Evolutionary conservation across 2,888 invertebrate species (phyloP), one percentile per base, ranked within the genome.

Genomic region (Leptothorax acervorum): DNA sequence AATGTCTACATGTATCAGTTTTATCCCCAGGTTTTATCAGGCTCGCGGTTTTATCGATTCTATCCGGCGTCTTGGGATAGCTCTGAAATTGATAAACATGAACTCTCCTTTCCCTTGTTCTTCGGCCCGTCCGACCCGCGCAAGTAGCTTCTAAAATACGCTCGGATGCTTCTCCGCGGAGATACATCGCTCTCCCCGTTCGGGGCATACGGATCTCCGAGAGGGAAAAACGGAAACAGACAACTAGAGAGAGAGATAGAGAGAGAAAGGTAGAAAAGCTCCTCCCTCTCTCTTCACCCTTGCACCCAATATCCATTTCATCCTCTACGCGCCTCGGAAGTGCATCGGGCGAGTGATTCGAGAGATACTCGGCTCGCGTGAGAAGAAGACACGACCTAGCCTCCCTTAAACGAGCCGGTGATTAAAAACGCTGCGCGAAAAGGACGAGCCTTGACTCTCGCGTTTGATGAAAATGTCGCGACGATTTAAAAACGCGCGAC

Each of bases 301-400:
- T 35, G 73, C 75, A 82, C 57, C 68, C 76, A 71, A 85, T 85
- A 83, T 85, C 76, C 85, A 85, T 85, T 51, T 85, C 76, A 76
- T 75, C 70, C 39, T 15, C 48, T n/a, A 63, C 71, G 57, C 63
- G 71, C 35, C 62, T 9, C 48, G 31, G 68, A 78, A 70, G 60
- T 31, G 70, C 53, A 42, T 71, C 39, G 35, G 48, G 83, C 62
- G 73, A 63, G 65, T 62, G 82, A 68, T 68, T 84, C 73, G 74
- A 73, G 68, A 45, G 39, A 51, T 70, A 65, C 65, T 53, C 39
- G 66, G 60, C 18, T 65, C 28, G 62, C 48, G n/a, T 53, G 53
- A 55, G 55, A 18, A 63, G 23, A 48, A 78, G 55, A 3, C 42
- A 55, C 42, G 55, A 55, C 18, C 42, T 31, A 8, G 12, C 55